Evolutionary conservation across 2,113 vertebrate species (phyloP).

Genomic region (Microtus richardsoni): DNA sequence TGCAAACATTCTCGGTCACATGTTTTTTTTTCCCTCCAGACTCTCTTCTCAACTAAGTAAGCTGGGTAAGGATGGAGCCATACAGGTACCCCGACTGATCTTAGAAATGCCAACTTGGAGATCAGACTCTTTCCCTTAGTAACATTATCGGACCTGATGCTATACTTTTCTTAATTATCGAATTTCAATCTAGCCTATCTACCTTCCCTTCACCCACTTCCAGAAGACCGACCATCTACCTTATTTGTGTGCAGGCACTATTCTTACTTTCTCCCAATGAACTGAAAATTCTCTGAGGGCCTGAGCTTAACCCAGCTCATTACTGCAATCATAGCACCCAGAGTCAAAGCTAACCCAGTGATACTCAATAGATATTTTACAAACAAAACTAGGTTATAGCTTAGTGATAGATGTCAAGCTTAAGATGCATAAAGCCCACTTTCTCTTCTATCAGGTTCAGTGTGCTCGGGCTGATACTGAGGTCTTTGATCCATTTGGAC

Average conservation of each 20-base stretch:
- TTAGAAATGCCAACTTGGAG: not conserved
- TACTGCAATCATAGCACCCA: not conserved
- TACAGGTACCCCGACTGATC: not conserved
- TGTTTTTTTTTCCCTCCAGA: not conserved
- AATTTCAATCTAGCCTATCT: not conserved
- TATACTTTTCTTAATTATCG: not conserved
- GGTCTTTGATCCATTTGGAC: no score
- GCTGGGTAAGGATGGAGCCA: not conserved
- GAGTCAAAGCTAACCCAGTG: not conserved
- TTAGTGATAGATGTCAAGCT: not conserved
- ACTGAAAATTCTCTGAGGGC: not conserved
- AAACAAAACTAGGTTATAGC: not conserved
- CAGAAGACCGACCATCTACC: not conserved
- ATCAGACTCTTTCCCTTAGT: not conserved
- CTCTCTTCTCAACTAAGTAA: conserved; percentile 15
- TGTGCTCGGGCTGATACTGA: no score
- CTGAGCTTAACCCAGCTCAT: not conserved
- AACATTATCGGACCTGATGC: not conserved
- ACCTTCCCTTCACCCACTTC: not conserved
- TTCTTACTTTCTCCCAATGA: not conserved
- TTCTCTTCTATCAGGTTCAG: no score
- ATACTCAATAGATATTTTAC: not conserved
- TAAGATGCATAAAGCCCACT: not conserved
- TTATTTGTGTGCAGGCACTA: not conserved
- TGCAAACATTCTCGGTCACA: not conserved